Evolutionary conservation across 2,113 vertebrate genomes (phyloP), one percentile per base, ranked within the genome.

Genomic region (Bothrops jararaca): DNA sequence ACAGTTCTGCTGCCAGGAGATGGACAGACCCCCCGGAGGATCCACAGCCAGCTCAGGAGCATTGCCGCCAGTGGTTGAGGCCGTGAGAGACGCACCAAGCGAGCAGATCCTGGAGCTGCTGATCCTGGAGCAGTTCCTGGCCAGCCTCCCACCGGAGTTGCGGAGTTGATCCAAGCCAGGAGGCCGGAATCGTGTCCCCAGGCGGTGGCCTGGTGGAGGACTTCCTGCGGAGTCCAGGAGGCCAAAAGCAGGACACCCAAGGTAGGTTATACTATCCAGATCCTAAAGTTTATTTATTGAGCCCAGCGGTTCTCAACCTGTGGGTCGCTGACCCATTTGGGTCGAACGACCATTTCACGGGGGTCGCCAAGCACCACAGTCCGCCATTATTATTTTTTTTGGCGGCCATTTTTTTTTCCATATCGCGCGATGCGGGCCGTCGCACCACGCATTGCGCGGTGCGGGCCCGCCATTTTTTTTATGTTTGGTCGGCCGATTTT

Each of bases 1-100:
- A 50, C 95, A 95, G 24, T 89, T 97, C 20, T 92, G 80, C 54
- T 97, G 96, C 89, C 95, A 96, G 94, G n/a, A 64, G 95, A 86
- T 91, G 7, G 96, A 96, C 50, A 94, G 74, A 80, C n/a, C 74
- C 97, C 96, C 0, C 94, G 94, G 58, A 95, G 96, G 90, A 91
- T 95, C 0, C 90, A 96, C 86, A 93, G 90, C 90, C 89, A 94
- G 10, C 95, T 96, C 3, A 95, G 74, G 95, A 97, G 80, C 95
- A 96, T 23, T 97, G 95, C 86, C 89, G 0, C 90, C 96, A 95
- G 93, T 97, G 88, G 88, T 12, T 54, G 90, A 89, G 39, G 22
- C 88, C 88, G 9, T n/a, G 88, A 89, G 88, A 89, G 34, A 57
- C 88, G n/a, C 34, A 89, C 9, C 54, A 89, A 89, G 54, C n/a